These are phyloP conservation scores for Sebastes goodei DNA, from an alignment of 2,797 vertebrate genomes.

Conservation along the genomic window DNA sequence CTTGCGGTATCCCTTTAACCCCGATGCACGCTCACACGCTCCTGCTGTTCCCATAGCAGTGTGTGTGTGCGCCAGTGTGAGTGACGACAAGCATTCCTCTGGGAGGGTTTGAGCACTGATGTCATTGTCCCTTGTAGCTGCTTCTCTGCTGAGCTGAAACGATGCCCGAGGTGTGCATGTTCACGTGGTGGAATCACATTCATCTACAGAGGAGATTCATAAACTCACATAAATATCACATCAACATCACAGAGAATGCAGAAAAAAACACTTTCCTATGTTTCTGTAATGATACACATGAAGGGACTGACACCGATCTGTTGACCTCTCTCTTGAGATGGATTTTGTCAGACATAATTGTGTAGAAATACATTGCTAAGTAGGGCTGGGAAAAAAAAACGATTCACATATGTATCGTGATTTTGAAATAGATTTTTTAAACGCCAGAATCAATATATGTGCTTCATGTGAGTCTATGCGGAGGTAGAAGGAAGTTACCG, in stretches of 20 bases:
- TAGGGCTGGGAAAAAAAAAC: too few relatives aligned
- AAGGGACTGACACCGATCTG: slow-evolving; percentile 14
- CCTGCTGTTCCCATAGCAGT: slow-evolving; percentile 74
- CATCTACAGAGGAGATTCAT: background rate
- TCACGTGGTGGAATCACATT: slow-evolving; percentile 15
- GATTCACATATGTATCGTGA: too few relatives aligned
- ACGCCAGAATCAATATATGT: too few relatives aligned
- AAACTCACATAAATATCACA: background rate
- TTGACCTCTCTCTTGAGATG: background rate
- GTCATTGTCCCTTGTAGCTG: slow-evolving; percentile 68
- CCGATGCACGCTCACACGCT: slow-evolving; percentile 31
- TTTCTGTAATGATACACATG: slow-evolving; percentile 2
- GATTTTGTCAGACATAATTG: slow-evolving; percentile 19
- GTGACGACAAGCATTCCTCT: slow-evolving; percentile 70
- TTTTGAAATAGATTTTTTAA: too few relatives aligned
- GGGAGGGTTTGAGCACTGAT: slow-evolving; percentile 72
- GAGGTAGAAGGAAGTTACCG: too few relatives aligned
- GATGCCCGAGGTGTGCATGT: slow-evolving; percentile 32
- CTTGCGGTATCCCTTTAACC: slow-evolving; percentile 54
- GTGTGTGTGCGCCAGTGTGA: slow-evolving; percentile 54
- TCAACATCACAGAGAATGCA: background rate
- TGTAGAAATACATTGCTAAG: background rate
- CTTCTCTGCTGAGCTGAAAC: slow-evolving; percentile 52
- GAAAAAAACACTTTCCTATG: background rate
- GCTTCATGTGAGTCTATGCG: too few relatives aligned